These are phyloP conservation scores for Fundulus diaphanus DNA, from an alignment of 2,797 vertebrate species.

Conservation along the genomic window DNA sequence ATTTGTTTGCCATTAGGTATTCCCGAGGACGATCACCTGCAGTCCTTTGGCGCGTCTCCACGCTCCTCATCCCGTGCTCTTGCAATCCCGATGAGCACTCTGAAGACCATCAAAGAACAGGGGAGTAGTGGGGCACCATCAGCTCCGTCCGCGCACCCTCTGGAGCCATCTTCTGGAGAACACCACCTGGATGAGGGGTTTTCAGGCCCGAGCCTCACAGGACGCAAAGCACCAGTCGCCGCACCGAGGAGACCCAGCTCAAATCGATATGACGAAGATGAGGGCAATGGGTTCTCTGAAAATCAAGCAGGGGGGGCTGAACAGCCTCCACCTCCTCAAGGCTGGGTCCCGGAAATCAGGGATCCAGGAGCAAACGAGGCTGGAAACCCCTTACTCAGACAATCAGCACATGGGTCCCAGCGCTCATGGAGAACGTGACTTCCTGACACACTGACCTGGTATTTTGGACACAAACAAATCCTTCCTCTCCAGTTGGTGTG, in stretches of 20 bases:
- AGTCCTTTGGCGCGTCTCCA: conserved; percentile 48
- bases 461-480: neutral
- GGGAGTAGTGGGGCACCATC: neutral
- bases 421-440: conserved; percentile 27
- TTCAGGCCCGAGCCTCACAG: neutral
- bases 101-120: conserved; percentile 83
- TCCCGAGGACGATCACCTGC: neutral
- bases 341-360: conserved; percentile 67
- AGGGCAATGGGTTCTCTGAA: neutral
- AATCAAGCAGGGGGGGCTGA: conserved; percentile 2
- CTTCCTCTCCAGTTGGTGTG: too few species aligned
- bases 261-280: neutral
- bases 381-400: conserved; percentile 54
- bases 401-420: conserved; percentile 6
- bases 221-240: conserved; percentile 55
- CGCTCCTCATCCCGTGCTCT: conserved; percentile 48
- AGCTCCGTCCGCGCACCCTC: neutral
- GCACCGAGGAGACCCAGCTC: conserved; percentile 26
- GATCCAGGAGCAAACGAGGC: conserved; percentile 54
- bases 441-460: neutral
- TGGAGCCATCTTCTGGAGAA: conserved; percentile 9
- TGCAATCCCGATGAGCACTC: conserved; percentile 49
- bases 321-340: conserved; percentile 10
- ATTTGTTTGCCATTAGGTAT: conserved; percentile 1
- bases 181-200: conserved; percentile 28